Evolutionary conservation across 2,888 invertebrate species (phyloP), one percentile per base, ranked within the genome.

Genomic region (Microctonus aethiopoides): DNA sequence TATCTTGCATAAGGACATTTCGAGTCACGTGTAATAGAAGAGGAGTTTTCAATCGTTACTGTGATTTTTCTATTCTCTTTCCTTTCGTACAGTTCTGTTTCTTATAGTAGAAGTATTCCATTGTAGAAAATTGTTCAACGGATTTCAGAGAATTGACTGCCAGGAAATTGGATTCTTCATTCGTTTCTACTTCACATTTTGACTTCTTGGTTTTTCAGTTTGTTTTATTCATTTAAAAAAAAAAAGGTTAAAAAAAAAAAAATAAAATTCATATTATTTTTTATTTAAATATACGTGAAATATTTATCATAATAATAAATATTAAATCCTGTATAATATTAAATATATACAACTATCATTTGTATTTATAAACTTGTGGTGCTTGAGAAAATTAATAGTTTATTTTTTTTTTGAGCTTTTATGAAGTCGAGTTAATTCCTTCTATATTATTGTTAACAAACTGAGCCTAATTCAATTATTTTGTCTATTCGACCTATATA

Each of bases 391-490:
- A 56, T 66, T 77, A 79, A 80, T 77, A 74, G 74, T 70, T 63
- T 70, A 75, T 77, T 73, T 71, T 74, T 71, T 74, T 72, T 72
- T 72, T 26, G 22, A 74, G 63, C 67, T 72, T 64, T 73, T 72
- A 72, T n/a, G 73, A 74, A 78, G 79, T 79, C 73, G 74, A 79
- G 75, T 79, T 79, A 77, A 78, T 74, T 75, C 36, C 16, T 39
- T 39, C 34, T 75, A 74, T 76, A 73, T 71, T 72, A 70, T 74
- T 74, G 74, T 54, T 26, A 26, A 24, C 54, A 26, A 54, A 72
- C 70, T 74, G 71, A n/a, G 68, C 67, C 73, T 76, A 75, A 81
- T 80, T 78, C 74, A 78, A 80, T 81, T 78, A 79, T 75, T 75
- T 72, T 64, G 62, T 65, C 52, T 57, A 61, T 74, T 71, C 64